Evolutionary conservation across 1,140 invertebrate genomes (phyloP).

Genomic region (Papilio xuthus): DNA sequence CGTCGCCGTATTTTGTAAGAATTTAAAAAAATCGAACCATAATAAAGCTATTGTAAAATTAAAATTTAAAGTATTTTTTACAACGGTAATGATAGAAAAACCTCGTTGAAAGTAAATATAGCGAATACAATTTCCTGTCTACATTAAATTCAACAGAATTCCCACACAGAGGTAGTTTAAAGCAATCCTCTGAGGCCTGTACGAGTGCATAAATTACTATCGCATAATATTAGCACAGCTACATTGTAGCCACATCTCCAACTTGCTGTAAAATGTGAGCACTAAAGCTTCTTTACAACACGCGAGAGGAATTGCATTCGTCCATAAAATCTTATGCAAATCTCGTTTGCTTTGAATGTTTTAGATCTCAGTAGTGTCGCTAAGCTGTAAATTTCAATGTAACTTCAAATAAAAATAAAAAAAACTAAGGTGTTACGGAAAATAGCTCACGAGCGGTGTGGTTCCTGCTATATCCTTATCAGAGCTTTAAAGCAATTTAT

Average conservation of each 20-base stretch:
- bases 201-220: slow-evolving; percentile 4
- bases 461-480: neutral
- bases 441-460: neutral
- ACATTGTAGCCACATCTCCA: slow-evolving; percentile 7
- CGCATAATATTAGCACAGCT: slow-evolving; percentile 11
- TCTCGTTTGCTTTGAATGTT: slow-evolving; percentile 12
- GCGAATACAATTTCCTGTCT: neutral
- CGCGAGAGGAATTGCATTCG: neutral
- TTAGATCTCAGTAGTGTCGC: neutral
- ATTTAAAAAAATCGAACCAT: neutral
- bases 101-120: neutral
- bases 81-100: neutral
- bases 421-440: neutral
- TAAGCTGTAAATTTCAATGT: neutral
- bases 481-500: neutral
- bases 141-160: neutral
- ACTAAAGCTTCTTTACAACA: slow-evolving; percentile 15
- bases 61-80: neutral
- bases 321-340: slow-evolving; percentile 19
- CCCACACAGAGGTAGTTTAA: neutral
- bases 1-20: no score
- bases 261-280: neutral
- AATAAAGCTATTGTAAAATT: neutral
- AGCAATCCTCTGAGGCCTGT: neutral
- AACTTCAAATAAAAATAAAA: neutral